A percentile compares a stretch with the other conserved stretches of the same genome.
These are phyloP conservation scores for Remorina albescens DNA, from an alignment of 2,797 vertebrate species.

Conservation along the genomic window DNA sequence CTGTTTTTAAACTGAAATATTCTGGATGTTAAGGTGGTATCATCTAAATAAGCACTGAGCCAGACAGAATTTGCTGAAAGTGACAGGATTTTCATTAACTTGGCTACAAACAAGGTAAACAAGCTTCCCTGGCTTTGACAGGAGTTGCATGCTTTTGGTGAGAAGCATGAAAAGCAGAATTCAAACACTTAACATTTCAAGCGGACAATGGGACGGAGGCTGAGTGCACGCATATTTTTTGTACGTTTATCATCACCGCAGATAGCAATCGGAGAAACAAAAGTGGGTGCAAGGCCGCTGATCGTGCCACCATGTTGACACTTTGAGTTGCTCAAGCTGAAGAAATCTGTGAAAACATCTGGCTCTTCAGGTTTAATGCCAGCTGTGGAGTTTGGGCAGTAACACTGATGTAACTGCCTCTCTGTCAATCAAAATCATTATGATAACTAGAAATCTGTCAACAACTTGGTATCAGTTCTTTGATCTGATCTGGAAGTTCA, in stretches of 20 bases:
- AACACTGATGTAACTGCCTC: neutral
- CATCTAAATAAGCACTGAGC: neutral
- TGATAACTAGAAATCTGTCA: conserved; percentile 46
- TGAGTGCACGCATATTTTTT: conserved; percentile 45
- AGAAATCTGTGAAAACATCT: conserved; percentile 68
- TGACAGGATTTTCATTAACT: conserved; percentile 15
- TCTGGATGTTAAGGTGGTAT: neutral
- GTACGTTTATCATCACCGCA: conserved; percentile 33
- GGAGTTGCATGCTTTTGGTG: conserved; percentile 38
- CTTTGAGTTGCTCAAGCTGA: conserved; percentile 39
- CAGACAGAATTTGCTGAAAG: neutral
- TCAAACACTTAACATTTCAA: conserved; percentile 53
- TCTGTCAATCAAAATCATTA: conserved; percentile 55
- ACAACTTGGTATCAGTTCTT: conserved; percentile 42
- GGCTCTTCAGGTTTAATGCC: conserved; percentile 60
- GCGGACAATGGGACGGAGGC: conserved; percentile 32
- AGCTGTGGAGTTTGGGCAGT: neutral
- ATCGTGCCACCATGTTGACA: conserved; percentile 41
- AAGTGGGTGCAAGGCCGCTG: conserved; percentile 36
- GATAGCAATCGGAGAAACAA: conserved; percentile 55
- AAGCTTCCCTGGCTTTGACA: neutral
- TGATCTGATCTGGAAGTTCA: conserved; percentile 51
- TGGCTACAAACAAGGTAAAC: neutral
- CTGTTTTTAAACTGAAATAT: conserved; percentile 13
- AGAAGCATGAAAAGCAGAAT: conserved; percentile 51